A percentile compares a stretch with the other conserved stretches of the same genome.
Evolutionary conservation across 2,888 invertebrate genomes (phyloP).

Genomic region (Drosophila lutescens): DNA sequence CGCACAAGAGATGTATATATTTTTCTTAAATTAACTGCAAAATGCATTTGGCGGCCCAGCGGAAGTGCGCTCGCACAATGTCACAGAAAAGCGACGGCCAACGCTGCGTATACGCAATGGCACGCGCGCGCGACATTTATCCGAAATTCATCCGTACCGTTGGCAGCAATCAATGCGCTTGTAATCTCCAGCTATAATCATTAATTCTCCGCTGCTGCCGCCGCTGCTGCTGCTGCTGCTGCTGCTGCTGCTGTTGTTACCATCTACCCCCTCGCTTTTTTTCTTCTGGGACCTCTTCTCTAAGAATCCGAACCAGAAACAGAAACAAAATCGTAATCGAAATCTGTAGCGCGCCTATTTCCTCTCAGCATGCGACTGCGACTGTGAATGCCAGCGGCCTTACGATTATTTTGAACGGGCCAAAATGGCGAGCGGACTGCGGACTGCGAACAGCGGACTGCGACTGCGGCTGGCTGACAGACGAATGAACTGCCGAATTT

Average conservation of each 20-base stretch:
- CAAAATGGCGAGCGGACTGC: constrained; percentile 17
- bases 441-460: constrained; percentile 16
- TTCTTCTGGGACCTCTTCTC: constrained; percentile 19
- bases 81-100: constrained; percentile 40
- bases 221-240: constrained; percentile 20
- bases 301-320: background rate
- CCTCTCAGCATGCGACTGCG: constrained; percentile 45
- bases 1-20: constrained; percentile 12
- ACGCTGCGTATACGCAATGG: constrained; percentile 76
- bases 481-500: constrained; percentile 78
- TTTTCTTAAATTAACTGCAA: constrained; percentile 44
- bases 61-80: constrained; percentile 67
- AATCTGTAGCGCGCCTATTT: constrained; percentile 42
- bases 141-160: constrained; percentile 53
- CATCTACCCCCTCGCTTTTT: background rate
- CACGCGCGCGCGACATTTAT: constrained; percentile 59
- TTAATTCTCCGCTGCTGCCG: constrained; percentile 36
- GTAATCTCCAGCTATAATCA: constrained; percentile 59
- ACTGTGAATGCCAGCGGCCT: constrained; percentile 36
- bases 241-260: constrained; percentile 25
- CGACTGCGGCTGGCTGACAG: constrained; percentile 60
- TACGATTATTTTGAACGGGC: constrained; percentile 11
- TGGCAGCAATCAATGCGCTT: constrained; percentile 55
- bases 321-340: background rate
- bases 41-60: constrained; percentile 65